A percentile compares a stretch with the other conserved stretches of the same genome.
These are phyloP conservation scores for Linyphia triangularis DNA, from an alignment of 2,888 invertebrate genomes.

Conservation along the genomic window DNA sequence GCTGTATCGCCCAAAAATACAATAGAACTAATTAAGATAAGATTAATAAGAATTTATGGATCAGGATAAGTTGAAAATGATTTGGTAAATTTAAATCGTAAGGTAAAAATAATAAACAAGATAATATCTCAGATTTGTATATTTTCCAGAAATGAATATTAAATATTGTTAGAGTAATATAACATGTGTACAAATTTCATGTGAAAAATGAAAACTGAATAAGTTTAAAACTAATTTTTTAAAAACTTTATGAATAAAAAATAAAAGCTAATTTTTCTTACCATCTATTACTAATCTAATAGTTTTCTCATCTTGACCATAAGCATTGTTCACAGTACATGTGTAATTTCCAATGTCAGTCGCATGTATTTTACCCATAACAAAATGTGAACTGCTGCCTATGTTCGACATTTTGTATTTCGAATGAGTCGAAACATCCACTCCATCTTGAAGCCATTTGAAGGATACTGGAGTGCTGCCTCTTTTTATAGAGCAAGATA, in stretches of 20 bases:
- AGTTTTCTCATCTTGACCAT: conserved; percentile 35
- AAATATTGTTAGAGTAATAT: neutral
- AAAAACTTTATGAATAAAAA: neutral
- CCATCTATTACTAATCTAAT: conserved; percentile 43
- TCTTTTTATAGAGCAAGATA: conserved; percentile 62
- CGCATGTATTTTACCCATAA: conserved; percentile 31
- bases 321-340: conserved; percentile 26
- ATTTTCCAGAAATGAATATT: neutral
- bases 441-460: conserved; percentile 72
- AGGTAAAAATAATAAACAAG: too few relatives aligned
- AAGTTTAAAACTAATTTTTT: neutral
- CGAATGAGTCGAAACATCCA: neutral
- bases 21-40: too few relatives aligned
- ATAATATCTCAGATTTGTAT: too few relatives aligned
- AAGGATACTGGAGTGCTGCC: conserved; percentile 71
- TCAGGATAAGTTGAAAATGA: too few relatives aligned
- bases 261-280: neutral
- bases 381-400: conserved; percentile 26
- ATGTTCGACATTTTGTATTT: conserved; percentile 31
- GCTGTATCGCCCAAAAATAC: too few relatives aligned
- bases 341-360: conserved; percentile 56
- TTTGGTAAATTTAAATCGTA: too few relatives aligned
- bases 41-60: too few relatives aligned
- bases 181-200: too few relatives aligned
- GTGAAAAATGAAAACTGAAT: too few relatives aligned